Evolutionary conservation across 2,113 vertebrate species (phyloP).

Genomic region (Calidris pugnax): DNA sequence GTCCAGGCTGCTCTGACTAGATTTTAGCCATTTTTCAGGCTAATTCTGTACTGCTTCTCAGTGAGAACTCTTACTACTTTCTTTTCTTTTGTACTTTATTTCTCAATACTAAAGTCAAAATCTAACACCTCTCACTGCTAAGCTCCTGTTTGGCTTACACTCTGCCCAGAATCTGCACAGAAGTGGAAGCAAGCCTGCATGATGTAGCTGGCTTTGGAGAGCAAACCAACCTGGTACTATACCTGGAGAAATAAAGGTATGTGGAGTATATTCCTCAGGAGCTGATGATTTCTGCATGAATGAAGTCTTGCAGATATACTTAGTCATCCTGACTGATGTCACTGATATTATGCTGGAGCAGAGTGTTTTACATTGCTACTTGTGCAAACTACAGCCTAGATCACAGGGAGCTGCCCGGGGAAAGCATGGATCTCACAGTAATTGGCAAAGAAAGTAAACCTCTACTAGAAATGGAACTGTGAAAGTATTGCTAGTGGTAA

Average conservation of each 20-base stretch:
- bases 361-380: not conserved
- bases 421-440: not conserved
- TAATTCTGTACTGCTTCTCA: not conserved
- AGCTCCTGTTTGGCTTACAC: not conserved
- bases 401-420: not conserved
- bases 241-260: not conserved
- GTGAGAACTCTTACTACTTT: not conserved
- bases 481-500: not conserved
- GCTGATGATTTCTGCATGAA: not conserved
- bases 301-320: not conserved
- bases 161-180: not conserved
- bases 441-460: conserved; percentile 9
- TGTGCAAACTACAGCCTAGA: not conserved
- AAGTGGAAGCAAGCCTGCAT: not conserved
- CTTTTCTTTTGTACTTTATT: not conserved
- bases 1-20: not conserved
- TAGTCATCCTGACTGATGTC: not conserved
- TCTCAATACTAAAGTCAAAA: not conserved
- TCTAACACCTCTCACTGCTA: not conserved
- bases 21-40: not conserved
- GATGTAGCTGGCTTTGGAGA: not conserved
- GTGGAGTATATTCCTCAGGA: not conserved
- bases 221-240: not conserved
- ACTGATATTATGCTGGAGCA: not conserved
- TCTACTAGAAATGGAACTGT: not conserved